Evolutionary conservation across 2,113 vertebrate species (phyloP).

Genomic region (Hyla sarda): DNA sequence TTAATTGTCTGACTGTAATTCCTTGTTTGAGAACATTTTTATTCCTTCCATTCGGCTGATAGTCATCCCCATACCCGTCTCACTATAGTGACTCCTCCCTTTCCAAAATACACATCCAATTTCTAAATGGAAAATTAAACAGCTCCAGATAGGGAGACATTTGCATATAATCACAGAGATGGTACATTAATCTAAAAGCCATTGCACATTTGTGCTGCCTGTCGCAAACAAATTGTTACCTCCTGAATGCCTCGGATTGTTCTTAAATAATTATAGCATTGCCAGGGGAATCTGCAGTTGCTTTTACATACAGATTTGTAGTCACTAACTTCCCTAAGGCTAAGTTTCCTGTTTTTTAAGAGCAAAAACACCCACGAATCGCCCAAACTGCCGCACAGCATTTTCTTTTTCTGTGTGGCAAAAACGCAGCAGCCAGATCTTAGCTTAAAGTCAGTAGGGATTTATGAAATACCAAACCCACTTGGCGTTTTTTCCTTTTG

Average conservation of each 20-base stretch:
- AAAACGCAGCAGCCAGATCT: too few species aligned
- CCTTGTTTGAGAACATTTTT: constrained; percentile 48
- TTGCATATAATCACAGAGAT: constrained; percentile 65
- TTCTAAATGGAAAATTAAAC: constrained; percentile 63
- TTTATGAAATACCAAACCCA: too few species aligned
- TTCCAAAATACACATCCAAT: constrained; percentile 62
- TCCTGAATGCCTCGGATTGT: constrained; percentile 54
- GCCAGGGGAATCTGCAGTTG: constrained; percentile 33
- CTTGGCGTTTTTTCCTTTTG: too few species aligned
- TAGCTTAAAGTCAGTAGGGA: too few species aligned
- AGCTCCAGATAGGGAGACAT: constrained; percentile 50
- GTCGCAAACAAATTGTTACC: constrained; percentile 25
- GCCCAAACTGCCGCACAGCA: too few species aligned
- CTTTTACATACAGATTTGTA: constrained; percentile 8
- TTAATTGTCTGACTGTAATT: constrained; percentile 44
- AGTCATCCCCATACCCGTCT: constrained; percentile 51
- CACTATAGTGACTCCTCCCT: constrained; percentile 66
- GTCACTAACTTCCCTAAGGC: background rate
- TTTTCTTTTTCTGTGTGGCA: too few species aligned
- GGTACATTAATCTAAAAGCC: constrained; percentile 58
- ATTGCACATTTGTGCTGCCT: background rate
- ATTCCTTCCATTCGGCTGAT: constrained; percentile 57
- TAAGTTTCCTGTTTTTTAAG: too few species aligned
- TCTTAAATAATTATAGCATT: constrained; percentile 57
- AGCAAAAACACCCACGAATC: too few species aligned